Evolutionary conservation across 1,140 invertebrate genomes (phyloP).

Genomic region (Batillaria attramentaria): DNA sequence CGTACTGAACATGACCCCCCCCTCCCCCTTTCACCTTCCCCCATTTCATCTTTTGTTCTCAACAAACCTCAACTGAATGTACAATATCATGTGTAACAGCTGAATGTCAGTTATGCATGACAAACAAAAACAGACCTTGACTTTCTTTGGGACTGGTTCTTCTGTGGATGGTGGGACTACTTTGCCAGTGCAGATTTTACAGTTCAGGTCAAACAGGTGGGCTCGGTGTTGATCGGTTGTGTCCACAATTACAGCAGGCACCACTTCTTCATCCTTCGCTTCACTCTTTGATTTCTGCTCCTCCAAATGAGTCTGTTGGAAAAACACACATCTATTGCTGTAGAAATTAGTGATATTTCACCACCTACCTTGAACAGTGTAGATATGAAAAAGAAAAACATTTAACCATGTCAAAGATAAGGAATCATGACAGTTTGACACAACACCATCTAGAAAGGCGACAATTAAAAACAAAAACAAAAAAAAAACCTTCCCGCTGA

Average conservation of each 20-base stretch:
- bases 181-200: slow-evolving; percentile 74
- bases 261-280: slow-evolving; percentile 29
- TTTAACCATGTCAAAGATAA: too few relatives aligned
- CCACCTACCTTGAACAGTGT: too few relatives aligned
- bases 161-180: slow-evolving; percentile 54
- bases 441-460: neutral
- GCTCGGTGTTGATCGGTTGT: slow-evolving; percentile 72
- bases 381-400: too few relatives aligned
- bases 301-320: slow-evolving; percentile 35
- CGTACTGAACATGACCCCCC: too few relatives aligned
- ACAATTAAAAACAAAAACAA: neutral
- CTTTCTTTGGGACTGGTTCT: slow-evolving; percentile 44
- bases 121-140: slow-evolving; percentile 21
- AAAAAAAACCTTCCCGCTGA: neutral
- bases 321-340: neutral
- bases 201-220: slow-evolving; percentile 76
- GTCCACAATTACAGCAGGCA: slow-evolving; percentile 58
- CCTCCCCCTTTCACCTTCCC: neutral
- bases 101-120: too few relatives aligned
- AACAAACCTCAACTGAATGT: too few relatives aligned
- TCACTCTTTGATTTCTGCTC: slow-evolving; percentile 34
- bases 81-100: neutral
- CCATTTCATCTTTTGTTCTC: neutral
- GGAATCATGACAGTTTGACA: neutral
- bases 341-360: too few relatives aligned